Evolutionary conservation across 1,140 invertebrate species (phyloP).

Genomic region (Orchestia grillus): DNA sequence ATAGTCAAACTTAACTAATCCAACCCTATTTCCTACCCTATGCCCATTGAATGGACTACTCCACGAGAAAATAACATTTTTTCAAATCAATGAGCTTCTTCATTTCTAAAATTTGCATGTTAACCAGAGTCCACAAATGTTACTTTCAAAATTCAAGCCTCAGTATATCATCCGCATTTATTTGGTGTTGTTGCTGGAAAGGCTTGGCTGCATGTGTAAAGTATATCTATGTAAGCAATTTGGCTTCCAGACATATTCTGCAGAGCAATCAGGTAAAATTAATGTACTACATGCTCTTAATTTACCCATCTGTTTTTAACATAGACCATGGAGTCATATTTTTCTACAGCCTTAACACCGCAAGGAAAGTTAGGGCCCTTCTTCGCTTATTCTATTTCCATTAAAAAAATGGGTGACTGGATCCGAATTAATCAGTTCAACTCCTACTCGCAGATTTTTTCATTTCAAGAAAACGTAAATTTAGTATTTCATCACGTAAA

Average conservation of each 20-base stretch:
- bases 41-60: no score
- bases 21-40: no score
- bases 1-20: no score
- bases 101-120: neutral
- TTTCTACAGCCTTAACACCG: neutral
- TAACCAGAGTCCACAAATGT: neutral
- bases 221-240: neutral
- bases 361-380: neutral
- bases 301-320: neutral
- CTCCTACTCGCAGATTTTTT: neutral
- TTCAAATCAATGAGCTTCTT: neutral
- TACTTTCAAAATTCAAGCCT: neutral
- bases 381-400: neutral
- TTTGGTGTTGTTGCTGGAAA: neutral
- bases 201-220: neutral
- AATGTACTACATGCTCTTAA: neutral
- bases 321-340: neutral
- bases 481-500: neutral
- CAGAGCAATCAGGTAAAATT: neutral
- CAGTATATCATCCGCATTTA: neutral
- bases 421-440: neutral
- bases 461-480: no score
- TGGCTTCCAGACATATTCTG: neutral
- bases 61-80: neutral
- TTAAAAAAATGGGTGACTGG: neutral